Evolutionary conservation across 2,113 vertebrate species (phyloP), one percentile per base, ranked within the genome.

Genomic region (Ciconia boyciana): DNA sequence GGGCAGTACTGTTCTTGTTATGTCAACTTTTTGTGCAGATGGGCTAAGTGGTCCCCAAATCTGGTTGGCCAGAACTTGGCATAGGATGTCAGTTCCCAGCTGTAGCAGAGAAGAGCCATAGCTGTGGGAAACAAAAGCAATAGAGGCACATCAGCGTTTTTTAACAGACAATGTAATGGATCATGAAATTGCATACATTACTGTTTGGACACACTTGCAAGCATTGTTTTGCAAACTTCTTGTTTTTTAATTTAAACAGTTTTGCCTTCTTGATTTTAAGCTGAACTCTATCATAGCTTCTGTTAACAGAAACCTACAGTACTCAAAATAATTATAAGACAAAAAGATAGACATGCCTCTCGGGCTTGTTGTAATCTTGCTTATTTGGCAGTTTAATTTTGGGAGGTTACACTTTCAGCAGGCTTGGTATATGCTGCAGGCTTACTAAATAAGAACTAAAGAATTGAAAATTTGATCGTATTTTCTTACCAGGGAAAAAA

Each of bases 181-280:
- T 98, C 97, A 97, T 97, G 96, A 97, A 98, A 98, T 98, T 98
- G 89, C 75, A 66, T 88, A 92, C 43, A 4, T 97, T 95, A 85
- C 69, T 74, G 69, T 85, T 82, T 75, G 89, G 69, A 80, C 87
- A 93, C 84, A 79, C 88, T 97, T 60, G 66, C 16, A 57, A 92
- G 75, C 91, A 46, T 71, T 96, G 76, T 94, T 96, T 95, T 96
- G 94, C 89, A 96, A 96, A 98, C 90, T 96, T 97, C 92, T 91
- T 60, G 12, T 32, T 72, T 95, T 82, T 91, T 48, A 94, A 97
- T 97, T 97, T 95, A 93, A 94, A 74, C 76, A 72, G 83, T 85
- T 76, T 96, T 96, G 81, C 84, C 46, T 94, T 41, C 83, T 95
- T 72, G 91, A 90, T 91, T 93, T 92, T 66, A 58, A 90, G 89